These are phyloP conservation scores for Sarcophaga bullata DNA, from an alignment of 1,140 invertebrate genomes.

Conservation along the genomic window DNA sequence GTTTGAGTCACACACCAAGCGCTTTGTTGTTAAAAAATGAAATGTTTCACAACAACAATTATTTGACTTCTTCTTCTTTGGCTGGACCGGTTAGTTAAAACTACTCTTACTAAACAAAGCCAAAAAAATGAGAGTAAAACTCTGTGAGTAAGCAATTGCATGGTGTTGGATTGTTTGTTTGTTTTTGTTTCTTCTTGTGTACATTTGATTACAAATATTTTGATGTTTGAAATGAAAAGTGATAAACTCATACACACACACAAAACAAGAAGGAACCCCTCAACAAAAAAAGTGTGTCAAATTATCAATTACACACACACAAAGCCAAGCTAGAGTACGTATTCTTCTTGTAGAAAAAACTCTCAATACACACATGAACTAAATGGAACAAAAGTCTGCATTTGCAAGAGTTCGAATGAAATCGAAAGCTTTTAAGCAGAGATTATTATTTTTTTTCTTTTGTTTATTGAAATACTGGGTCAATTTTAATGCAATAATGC, in stretches of 20 bases:
- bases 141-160: not conserved
- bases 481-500: not conserved
- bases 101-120: not conserved
- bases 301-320: not conserved
- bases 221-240: constrained; percentile 30
- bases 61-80: not conserved
- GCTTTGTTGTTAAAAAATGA: not conserved
- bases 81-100: not conserved
- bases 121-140: no score
- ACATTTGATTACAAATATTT: not conserved
- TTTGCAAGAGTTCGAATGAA: not conserved
- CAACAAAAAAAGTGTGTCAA: not conserved
- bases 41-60: not conserved
- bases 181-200: not conserved
- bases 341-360: no score
- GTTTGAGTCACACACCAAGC: not conserved
- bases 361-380: no score
- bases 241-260: not conserved
- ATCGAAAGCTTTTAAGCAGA: constrained; percentile 16
- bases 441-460: not conserved
- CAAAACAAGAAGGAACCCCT: not conserved
- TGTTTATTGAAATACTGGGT: not conserved
- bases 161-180: not conserved
- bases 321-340: no score
- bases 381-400: no score